Evolutionary conservation across 2,113 vertebrate genomes (phyloP), one percentile per base, ranked within the genome.

Genomic region (Copsychus sechellarum): DNA sequence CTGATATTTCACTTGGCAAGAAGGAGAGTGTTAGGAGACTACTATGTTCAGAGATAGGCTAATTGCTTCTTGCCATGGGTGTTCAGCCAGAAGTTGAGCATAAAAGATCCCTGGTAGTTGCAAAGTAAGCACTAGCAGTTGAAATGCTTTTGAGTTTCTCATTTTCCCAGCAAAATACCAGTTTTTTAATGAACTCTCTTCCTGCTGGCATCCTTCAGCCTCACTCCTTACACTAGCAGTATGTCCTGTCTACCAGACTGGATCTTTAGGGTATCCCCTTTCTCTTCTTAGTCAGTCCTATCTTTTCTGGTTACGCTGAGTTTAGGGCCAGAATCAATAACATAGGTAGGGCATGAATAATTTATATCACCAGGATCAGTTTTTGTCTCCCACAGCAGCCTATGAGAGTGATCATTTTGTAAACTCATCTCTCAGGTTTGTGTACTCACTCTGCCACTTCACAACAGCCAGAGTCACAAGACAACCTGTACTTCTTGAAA

Each of bases 391-490:
- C 56, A 43, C 3, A 84, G 42, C 36, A 50, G 9, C 66, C 64
- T 67, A 28, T 80, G 72, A 87, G 40, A 88, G 22, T 33, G 56
- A 66, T 66, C 38, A 62, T 82, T 90, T 81, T 61, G 58, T 70
- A 87, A 92, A 93, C 69, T 83, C 31, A 60, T 5, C 86, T 81
- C 78, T 93, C 29, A 71, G 31, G 36, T 85, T 96, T 96, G 42
- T 58, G 34, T 84, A 82, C 78, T 8, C 61, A 61, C 21, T 66
- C 74, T 79, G 34, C 5, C 82, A 65, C 47, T 40, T 81, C 65
- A 21, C 13, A 92, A 26, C 29, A 73, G 62, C 34, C 3, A 2
- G 53, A 96, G 67, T 40, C 38, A 86, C 7, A 22, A 42, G 80
- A 72, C 67, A 94, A 24, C 14, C 33, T 70, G 58, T 79, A 60